Evolutionary conservation across 1,140 invertebrate species (phyloP).

Genomic region (Gryon sp.): DNA sequence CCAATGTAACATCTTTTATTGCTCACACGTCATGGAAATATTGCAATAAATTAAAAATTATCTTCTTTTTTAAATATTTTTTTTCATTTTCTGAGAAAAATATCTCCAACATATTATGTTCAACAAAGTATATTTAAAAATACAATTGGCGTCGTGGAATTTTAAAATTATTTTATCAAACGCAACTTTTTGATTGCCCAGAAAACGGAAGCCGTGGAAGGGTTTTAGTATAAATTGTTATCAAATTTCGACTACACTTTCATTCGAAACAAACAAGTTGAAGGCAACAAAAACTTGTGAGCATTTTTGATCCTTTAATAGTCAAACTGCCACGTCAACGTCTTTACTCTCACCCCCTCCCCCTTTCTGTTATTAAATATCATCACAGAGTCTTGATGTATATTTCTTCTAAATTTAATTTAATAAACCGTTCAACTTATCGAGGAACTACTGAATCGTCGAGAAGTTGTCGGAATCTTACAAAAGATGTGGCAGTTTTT

Average conservation of each 20-base stretch:
- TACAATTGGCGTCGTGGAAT: slow-evolving; percentile 74
- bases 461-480: slow-evolving; percentile 48
- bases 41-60: neutral
- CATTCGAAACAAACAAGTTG: slow-evolving; percentile 10
- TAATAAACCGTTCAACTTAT: slow-evolving; percentile 40
- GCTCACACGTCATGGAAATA: slow-evolving; percentile 25
- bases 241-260: neutral
- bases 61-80: slow-evolving; percentile 29
- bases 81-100: slow-evolving; percentile 16
- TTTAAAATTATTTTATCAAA: slow-evolving; percentile 63
- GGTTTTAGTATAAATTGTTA: slow-evolving; percentile 28
- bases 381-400: slow-evolving; percentile 75
- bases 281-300: slow-evolving; percentile 24
- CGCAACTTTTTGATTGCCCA: slow-evolving; percentile 66
- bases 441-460: slow-evolving; percentile 17
- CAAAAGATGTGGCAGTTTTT: slow-evolving; percentile 64
- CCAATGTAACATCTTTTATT: slow-evolving; percentile 25
- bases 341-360: slow-evolving; percentile 1
- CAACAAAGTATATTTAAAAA: slow-evolving; percentile 24
- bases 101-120: slow-evolving; percentile 67
- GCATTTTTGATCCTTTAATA: slow-evolving; percentile 44
- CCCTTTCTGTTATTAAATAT: slow-evolving; percentile 61
- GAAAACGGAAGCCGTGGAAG: slow-evolving; percentile 72
- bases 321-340: slow-evolving; percentile 49
- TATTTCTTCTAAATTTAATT: slow-evolving; percentile 66